Base-by-base conservation (phyloP, 1,140 invertebrate genomes). In the Gerris buenoi region DNA sequence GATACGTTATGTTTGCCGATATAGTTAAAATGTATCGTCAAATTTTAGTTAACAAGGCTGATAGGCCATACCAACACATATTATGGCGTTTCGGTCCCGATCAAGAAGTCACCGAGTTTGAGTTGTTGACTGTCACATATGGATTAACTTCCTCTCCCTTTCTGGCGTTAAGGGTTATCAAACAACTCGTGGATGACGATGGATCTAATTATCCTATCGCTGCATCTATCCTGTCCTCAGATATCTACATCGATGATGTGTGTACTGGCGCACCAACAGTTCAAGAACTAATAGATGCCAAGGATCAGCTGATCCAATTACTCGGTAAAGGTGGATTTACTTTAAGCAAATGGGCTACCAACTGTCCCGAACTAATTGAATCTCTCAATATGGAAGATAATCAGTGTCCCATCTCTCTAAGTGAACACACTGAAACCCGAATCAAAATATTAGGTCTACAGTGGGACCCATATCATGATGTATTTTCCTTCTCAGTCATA, bases 311-410 rank as follows among this genome's bases (percentile, higher is more conserved):
- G 14, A 67, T 71, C 18, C 18, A 66, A 67, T 22, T 71, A 26
- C 25, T 71, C 1, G 14, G 14, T 13, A 27, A 13, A 22, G 73
- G 67, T 56, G 64, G 71, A 22, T 68, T 75, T 18, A n/a, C 69
- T 18, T 29, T 76, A 10, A 58, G 72, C 25, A 75, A 75, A 69
- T 75, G 73, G 74, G 59, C 67, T 25, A 69, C 70, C 13, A 76
- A 77, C 64, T 25, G 64, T 2, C 62, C 62, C 1, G 58, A 68
- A 63, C 10, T 66, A 14, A 18, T 68, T 1, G n/a, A 62, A 22
- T 18, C 27, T 25, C 5, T 66, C 46, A 29, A 22, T 60, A 2
- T 23, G 15, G 65, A 68, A 56, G 26, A 56, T n/a, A 1, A 22
- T 13, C 63, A n/a, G n/a, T n/a, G n/a, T n/a, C n/a, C n/a, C n/a